phyloP scores from a whole-genome alignment of 1,140 invertebrate species.

The Bombus terrestris region DNA sequence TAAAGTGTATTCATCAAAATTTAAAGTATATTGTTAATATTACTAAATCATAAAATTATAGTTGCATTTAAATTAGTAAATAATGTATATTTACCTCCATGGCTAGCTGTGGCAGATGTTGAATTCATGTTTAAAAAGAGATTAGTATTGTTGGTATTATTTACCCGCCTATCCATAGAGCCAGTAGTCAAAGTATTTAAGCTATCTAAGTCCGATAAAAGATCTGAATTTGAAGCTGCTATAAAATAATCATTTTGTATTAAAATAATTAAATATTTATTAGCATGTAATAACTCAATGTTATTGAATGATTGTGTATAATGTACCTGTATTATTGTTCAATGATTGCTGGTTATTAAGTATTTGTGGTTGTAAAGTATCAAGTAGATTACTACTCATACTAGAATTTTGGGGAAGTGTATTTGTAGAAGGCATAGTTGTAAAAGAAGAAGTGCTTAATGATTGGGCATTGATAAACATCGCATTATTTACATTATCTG shows the following conservation, averaged over 20 bases:
- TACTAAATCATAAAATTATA: constrained; percentile 17
- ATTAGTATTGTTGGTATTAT: constrained; percentile 76
- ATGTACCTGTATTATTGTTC: constrained; percentile 74
- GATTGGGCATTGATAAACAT: constrained; percentile 50
- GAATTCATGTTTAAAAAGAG: constrained; percentile 68
- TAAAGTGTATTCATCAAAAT: not conserved
- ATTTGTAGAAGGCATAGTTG: constrained; percentile 43
- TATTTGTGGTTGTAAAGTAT: constrained; percentile 67
- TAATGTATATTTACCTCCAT: constrained; percentile 72
- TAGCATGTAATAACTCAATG: constrained; percentile 7
- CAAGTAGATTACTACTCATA: constrained; percentile 72
- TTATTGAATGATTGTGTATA: not conserved
- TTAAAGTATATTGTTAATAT: constrained; percentile 22
- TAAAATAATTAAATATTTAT: not conserved
- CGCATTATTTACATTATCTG: constrained; percentile 69
- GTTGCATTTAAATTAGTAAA: not conserved
- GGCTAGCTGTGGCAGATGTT: constrained; percentile 44
- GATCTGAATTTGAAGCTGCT: constrained; percentile 81
- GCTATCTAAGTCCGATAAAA: constrained; percentile 84
- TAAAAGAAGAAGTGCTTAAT: constrained; percentile 36
- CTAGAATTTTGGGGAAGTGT: constrained; percentile 57
- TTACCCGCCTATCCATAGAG: constrained; percentile 64
- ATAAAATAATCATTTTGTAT: constrained; percentile 39
- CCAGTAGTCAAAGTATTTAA: constrained; percentile 76
- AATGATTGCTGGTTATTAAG: constrained; percentile 65